Conservation (phyloP, 1,140 invertebrate species). For the Ceratoteleas bidentatus region DNA sequence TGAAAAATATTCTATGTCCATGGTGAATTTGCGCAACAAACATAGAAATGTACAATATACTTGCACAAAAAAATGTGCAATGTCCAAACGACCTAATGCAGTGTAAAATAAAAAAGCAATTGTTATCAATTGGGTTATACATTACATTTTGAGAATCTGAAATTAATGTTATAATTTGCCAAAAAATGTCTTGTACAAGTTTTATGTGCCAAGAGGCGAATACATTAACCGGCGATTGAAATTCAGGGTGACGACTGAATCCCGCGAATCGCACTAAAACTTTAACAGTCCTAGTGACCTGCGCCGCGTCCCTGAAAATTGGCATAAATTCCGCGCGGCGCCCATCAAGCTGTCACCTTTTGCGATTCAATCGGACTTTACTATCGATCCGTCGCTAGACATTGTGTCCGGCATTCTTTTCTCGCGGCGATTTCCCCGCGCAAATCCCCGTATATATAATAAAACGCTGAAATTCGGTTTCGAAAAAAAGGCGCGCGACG, state of each 20-base stretch:
- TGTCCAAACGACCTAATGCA: no score
- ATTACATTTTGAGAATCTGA: no score
- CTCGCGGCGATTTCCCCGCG: slow-evolving; percentile 11
- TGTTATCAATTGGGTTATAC: no score
- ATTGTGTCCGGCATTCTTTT: slow-evolving; percentile 33
- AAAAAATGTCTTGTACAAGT: no score
- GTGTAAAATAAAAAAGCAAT: no score
- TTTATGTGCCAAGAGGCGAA: not conserved
- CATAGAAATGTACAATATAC: no score
- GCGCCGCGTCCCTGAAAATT: slow-evolving; percentile 21
- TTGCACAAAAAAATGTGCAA: no score
- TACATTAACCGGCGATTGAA: not conserved
- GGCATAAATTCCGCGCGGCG: slow-evolving; percentile 14
- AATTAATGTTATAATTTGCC: no score
- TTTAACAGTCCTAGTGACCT: slow-evolving; percentile 10
- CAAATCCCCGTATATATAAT: slow-evolving; percentile 46
- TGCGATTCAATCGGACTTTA: slow-evolving; percentile 15
- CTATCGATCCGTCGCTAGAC: slow-evolving; percentile 6
- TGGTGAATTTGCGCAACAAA: no score
- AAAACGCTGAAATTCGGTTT: slow-evolving; percentile 49
- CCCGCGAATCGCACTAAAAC: slow-evolving; percentile 1
- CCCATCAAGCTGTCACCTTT: slow-evolving; percentile 25
- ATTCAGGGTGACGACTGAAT: not conserved
- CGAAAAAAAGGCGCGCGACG: slow-evolving; percentile 47
- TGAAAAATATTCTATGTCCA: no score